Conservation (phyloP, 1,140 invertebrate genomes). For the Solenopsis fugax region DNA sequence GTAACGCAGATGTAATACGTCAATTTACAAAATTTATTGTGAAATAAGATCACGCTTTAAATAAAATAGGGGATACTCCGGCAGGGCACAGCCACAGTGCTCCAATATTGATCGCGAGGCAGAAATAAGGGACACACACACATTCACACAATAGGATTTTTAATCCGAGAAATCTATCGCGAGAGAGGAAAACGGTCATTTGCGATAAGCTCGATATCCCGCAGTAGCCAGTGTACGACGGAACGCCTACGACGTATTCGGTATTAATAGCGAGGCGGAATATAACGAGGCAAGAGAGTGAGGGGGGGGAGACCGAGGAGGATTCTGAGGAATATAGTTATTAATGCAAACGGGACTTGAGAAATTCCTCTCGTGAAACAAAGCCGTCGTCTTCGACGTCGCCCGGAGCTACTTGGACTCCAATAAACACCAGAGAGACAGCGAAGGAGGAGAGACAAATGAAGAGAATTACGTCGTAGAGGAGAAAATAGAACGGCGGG, state of each 20-base stretch:
- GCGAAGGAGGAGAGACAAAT: conserved; percentile 40
- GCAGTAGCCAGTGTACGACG: neutral
- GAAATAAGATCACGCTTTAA: conserved; percentile 7
- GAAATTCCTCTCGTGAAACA: conserved; percentile 54
- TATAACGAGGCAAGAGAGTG: neutral
- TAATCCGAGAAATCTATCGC: conserved; percentile 30
- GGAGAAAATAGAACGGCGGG: conserved; percentile 46
- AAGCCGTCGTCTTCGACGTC: conserved; percentile 38
- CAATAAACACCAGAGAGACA: conserved; percentile 46
- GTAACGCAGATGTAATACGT: neutral
- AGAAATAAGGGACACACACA: conserved; percentile 1
- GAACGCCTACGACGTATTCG: neutral
- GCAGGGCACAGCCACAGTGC: neutral
- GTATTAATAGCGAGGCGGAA: conserved; percentile 25
- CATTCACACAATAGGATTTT: neutral
- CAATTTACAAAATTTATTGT: conserved; percentile 38
- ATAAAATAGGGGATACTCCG: conserved; percentile 4
- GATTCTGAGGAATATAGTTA: conserved; percentile 17
- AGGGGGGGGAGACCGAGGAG: neutral
- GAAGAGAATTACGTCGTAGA: conserved; percentile 53
- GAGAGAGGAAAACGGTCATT: conserved; percentile 2
- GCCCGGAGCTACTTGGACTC: conserved; percentile 48
- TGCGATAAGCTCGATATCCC: conserved; percentile 28
- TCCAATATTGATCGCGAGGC: conserved; percentile 19
- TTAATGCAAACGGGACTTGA: conserved; percentile 47